Conservation (phyloP, 2,797 vertebrate species). For the Oryzias dopingdopingensis region DNA sequence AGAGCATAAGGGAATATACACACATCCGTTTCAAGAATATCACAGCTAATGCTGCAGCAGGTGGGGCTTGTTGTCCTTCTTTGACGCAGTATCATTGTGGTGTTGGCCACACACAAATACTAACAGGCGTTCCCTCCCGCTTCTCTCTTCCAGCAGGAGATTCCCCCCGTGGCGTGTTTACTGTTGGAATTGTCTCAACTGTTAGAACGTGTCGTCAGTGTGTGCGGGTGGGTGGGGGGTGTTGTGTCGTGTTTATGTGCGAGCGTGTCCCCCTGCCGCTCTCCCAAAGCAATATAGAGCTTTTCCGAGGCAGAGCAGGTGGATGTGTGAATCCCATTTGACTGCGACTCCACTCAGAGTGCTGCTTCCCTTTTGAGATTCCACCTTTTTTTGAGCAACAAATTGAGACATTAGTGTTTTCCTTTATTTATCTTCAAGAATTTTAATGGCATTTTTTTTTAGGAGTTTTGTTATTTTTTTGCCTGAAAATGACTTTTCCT, state of each 20-base stretch:
- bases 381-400: too few relatives aligned
- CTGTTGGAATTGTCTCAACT: conserved; percentile 56
- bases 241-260: conserved; percentile 14
- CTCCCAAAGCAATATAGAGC: conserved; percentile 2
- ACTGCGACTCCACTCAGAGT: not conserved
- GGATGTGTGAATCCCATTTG: conserved; percentile 5
- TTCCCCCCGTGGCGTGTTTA: conserved; percentile 62
- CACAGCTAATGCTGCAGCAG: conserved; percentile 4
- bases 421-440: too few relatives aligned
- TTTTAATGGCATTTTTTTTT: not conserved
- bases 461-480: not conserved
- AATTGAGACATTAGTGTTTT: too few relatives aligned
- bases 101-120: conserved; percentile 12
- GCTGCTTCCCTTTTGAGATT: too few relatives aligned
- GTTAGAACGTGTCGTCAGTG: conserved; percentile 63
- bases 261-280: conserved; percentile 12
- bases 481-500: too few relatives aligned
- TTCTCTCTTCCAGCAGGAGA: conserved; percentile 35
- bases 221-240: conserved; percentile 36
- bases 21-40: conserved; percentile 4
- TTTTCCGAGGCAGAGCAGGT: conserved; percentile 10
- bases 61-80: conserved; percentile 20
- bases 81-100: conserved; percentile 1
- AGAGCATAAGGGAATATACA: conserved; percentile 2
- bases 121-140: conserved; percentile 20